Conservation (phyloP, 2,888 invertebrate genomes). For the Sinodicranocentrus sp. region DNA sequence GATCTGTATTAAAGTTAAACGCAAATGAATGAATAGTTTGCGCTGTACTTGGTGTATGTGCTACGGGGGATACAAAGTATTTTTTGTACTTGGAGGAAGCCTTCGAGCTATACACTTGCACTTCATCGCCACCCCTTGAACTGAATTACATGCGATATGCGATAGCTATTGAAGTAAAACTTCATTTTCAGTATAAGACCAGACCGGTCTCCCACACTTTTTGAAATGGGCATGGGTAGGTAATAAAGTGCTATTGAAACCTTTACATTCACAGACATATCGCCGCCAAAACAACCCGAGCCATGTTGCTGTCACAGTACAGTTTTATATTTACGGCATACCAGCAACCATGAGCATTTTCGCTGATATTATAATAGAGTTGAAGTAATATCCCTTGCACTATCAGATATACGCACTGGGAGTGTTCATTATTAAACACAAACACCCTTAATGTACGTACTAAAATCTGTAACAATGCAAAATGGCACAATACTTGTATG, state of each 20-base stretch:
- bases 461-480: constrained; percentile 34
- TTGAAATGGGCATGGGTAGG: not conserved
- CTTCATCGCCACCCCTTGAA: constrained; percentile 30
- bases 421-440: constrained; percentile 3
- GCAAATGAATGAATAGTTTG: too few relatives aligned
- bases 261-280: not conserved
- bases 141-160: constrained; percentile 12
- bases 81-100: not conserved
- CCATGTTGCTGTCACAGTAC: too few relatives aligned
- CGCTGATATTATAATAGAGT: too few relatives aligned
- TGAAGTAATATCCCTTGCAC: not conserved
- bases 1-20: too few relatives aligned
- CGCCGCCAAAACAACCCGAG: constrained; percentile 33
- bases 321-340: too few relatives aligned
- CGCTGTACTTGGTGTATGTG: too few relatives aligned
- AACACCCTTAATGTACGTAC: not conserved
- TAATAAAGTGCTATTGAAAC: too few relatives aligned
- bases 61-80: too few relatives aligned
- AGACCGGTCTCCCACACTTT: constrained; percentile 1
- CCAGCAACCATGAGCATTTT: too few relatives aligned
- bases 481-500: constrained; percentile 38
- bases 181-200: not conserved
- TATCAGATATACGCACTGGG: constrained; percentile 1
- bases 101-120: constrained; percentile 37
- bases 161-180: not conserved